phyloP scores from a whole-genome alignment of 1,140 invertebrate species.

The Propsilocerus akamusi region DNA sequence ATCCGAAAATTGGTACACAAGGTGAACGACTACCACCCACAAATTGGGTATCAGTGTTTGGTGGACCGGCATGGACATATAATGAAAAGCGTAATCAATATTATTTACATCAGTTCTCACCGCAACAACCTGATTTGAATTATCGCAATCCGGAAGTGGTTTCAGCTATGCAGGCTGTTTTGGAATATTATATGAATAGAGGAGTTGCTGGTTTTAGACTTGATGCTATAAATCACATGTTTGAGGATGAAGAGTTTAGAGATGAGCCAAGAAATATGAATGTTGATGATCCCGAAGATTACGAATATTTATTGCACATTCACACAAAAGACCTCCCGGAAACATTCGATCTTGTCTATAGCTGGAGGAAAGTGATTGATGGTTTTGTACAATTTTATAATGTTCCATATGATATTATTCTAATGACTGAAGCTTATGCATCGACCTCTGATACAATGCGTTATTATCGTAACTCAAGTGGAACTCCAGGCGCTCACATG shows the following conservation, averaged over 20 bases:
- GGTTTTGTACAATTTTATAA: too few species aligned
- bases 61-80: slow-evolving; percentile 54
- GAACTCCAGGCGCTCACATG: slow-evolving; percentile 28
- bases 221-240: too few species aligned
- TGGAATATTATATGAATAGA: slow-evolving; percentile 25
- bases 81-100: slow-evolving; percentile 43
- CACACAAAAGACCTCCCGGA: slow-evolving; percentile 30
- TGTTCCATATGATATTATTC: too few species aligned
- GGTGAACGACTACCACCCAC: slow-evolving; percentile 35
- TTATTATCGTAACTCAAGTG: slow-evolving; percentile 32
- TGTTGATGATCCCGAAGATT: slow-evolving; percentile 20
- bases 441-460: slow-evolving; percentile 24
- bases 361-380: slow-evolving; percentile 32
- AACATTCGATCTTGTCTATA: slow-evolving; percentile 29
- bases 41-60: slow-evolving; percentile 53
- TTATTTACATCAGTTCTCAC: slow-evolving; percentile 53
- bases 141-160: slow-evolving; percentile 38
- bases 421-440: slow-evolving; percentile 34
- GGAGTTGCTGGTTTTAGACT: too few species aligned
- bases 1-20: slow-evolving; percentile 28
- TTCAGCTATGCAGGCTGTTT: slow-evolving; percentile 33
- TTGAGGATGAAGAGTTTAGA: slow-evolving; percentile 19
- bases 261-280: slow-evolving; percentile 30
- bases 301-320: slow-evolving; percentile 29
- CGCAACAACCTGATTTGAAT: slow-evolving; percentile 58